phyloP scores from a whole-genome alignment of 35 echinoderm and acorn worm species.

The Stichopus chloronotus region DNA sequence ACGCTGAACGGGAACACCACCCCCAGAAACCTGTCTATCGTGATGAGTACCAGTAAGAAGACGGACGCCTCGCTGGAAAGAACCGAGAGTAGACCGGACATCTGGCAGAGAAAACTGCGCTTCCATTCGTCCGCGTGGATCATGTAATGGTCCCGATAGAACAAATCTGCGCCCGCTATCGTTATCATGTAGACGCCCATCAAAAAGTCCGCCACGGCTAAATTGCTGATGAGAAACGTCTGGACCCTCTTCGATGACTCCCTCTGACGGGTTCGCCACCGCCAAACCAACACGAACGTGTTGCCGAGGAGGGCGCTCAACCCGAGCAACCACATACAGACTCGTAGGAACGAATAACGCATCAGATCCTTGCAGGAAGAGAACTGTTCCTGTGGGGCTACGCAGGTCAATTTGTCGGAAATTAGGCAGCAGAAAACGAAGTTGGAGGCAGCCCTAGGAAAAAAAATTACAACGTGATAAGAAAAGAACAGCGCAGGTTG shows the following conservation, averaged over 20 bases:
- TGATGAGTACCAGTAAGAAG: slow-evolving; percentile 85
- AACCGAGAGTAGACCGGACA: slow-evolving; percentile 82
- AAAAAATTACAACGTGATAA: neutral
- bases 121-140: slow-evolving; percentile 94
- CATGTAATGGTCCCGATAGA: slow-evolving; percentile 84
- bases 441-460: slow-evolving; percentile 77
- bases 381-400: slow-evolving; percentile 80
- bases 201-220: slow-evolving; percentile 81
- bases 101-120: slow-evolving; percentile 76
- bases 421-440: slow-evolving; percentile 85
- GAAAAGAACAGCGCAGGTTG: neutral
- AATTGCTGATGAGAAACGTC: slow-evolving; percentile 90
- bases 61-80: slow-evolving; percentile 92
- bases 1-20: slow-evolving; percentile 90
- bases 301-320: slow-evolving; percentile 91
- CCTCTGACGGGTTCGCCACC: slow-evolving; percentile 60
- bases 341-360: slow-evolving; percentile 78
- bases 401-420: slow-evolving; percentile 43
- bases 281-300: slow-evolving; percentile 85
- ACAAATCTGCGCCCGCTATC: slow-evolving; percentile 86
- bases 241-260: slow-evolving; percentile 86
- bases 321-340: slow-evolving; percentile 89
- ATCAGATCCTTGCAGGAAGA: slow-evolving; percentile 96
- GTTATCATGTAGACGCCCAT: slow-evolving; percentile 98
- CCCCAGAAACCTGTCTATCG: slow-evolving; percentile 78